Evolutionary conservation across 2,113 vertebrate genomes (phyloP), one percentile per base, ranked within the genome.

Genomic region (Lophius piscatorius): DNA sequence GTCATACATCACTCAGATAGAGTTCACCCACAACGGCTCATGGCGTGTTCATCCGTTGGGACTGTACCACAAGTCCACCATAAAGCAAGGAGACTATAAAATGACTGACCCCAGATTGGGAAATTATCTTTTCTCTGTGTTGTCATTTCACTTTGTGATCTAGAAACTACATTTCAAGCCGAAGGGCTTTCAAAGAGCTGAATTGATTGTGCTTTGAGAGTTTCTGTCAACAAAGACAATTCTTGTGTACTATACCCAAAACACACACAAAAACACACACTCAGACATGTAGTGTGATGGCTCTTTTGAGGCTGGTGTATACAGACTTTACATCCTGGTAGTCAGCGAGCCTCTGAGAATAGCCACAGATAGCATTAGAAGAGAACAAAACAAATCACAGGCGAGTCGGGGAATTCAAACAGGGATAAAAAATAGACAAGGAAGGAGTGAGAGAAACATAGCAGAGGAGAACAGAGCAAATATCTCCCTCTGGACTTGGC

Each of bases 1-100:
- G 76, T 85, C 74, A 50, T 81, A 82, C 78, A 81, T 86, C 61
- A 85, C 80, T 59, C 42, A 7, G 39, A 76, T 54, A 42, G 62
- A 70, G 56, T 4, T 58, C 42, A 38, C 74, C 78, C 79, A 70
- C 83, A 80, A 82, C 76, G 76, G 69, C 85, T 11, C 64, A 66
- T 67, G 56, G 67, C 74, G 77, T 65, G 73, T 65, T 74, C 40
- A 78, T 88, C 80, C 77, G 65, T 58, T 46, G 45, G 47, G 74
- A 79, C 63, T 56, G 55, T 69, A 55, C 69, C 76, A 39, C 74
- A 76, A 80, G 49, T 56, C 80, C 79, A 74, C 77, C 75, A 13
- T 52, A 47, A 65, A 61, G 68, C 68, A 51, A 36, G 35, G 28
- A 54, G 28, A 5, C 48, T 69, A 31, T 77, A 69, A 85, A 68